Percentiles rank a stretch among this genome's conserved stretches.
These are phyloP conservation scores for Drosophila rubida DNA, from an alignment of 2,888 invertebrate species.

Conservation along the genomic window DNA sequence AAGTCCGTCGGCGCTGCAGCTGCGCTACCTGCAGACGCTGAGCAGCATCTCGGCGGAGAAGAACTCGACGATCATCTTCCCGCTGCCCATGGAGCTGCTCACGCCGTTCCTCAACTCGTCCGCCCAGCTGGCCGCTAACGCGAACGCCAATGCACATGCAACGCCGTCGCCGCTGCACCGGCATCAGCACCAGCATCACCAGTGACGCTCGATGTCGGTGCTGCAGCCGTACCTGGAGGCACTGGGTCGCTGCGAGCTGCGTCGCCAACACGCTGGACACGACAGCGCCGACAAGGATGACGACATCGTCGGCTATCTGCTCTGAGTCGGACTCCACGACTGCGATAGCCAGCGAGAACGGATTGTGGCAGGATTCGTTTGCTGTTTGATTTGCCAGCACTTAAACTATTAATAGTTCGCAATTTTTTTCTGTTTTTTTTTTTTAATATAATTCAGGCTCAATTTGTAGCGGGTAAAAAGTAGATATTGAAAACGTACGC, in stretches of 20 bases:
- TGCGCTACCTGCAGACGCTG: conserved; percentile 94
- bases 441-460: neutral
- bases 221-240: conserved; percentile 78
- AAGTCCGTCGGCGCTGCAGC: conserved; percentile 90
- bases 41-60: conserved; percentile 97
- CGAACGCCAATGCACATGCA: conserved; percentile 18
- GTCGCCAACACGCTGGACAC: conserved; percentile 49
- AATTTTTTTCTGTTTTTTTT: neutral
- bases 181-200: conserved; percentile 61
- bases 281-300: conserved; percentile 45
- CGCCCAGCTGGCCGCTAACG: conserved; percentile 18
- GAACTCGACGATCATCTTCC: conserved; percentile 97
- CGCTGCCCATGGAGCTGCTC: conserved; percentile 93
- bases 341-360: too few relatives aligned
- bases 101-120: conserved; percentile 79
- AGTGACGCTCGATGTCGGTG: conserved; percentile 79
- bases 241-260: conserved; percentile 75
- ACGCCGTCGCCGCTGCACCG: conserved; percentile 47
- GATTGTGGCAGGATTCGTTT: too few relatives aligned
- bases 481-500: neutral
- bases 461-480: neutral
- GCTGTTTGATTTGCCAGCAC: too few relatives aligned
- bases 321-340: too few relatives aligned
- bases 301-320: conserved; percentile 66
- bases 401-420: too few relatives aligned